phyloP scores from a whole-genome alignment of 2,888 invertebrate species.

The Pristionchus fissidentatus region DNA sequence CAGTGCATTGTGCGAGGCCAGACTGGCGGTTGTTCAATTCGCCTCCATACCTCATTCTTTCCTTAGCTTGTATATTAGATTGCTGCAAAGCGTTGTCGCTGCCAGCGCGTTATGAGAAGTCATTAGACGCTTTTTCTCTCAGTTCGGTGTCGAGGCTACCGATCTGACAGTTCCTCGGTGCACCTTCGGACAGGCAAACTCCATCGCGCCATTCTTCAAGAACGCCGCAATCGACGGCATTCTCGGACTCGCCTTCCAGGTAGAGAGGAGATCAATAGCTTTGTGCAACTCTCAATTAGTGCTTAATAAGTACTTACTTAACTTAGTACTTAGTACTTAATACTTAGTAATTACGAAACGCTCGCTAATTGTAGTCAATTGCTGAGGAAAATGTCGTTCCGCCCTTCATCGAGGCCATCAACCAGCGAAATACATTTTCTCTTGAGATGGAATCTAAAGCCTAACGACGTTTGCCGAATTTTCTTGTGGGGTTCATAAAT shows the following conservation, averaged over 20 bases:
- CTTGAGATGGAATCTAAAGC: too few relatives aligned
- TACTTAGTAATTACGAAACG: background rate
- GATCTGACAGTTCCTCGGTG: slow-evolving; percentile 60
- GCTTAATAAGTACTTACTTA: too few relatives aligned
- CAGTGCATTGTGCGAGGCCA: too few relatives aligned
- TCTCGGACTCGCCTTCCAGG: slow-evolving; percentile 65
- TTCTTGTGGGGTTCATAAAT: too few relatives aligned
- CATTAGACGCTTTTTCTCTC: too few relatives aligned
- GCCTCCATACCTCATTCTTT: too few relatives aligned
- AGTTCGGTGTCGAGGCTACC: slow-evolving; percentile 58
- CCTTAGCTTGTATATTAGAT: too few relatives aligned
- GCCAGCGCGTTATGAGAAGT: too few relatives aligned
- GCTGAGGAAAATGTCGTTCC: slow-evolving; percentile 92
- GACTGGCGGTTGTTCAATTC: background rate
- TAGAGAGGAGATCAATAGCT: background rate
- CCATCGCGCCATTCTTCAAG: slow-evolving; percentile 60
- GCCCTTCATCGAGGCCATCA: slow-evolving; percentile 91
- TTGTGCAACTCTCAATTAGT: too few relatives aligned
- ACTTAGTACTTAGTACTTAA: background rate
- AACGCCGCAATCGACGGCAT: slow-evolving; percentile 66
- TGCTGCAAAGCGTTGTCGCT: too few relatives aligned
- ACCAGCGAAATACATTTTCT: too few relatives aligned
- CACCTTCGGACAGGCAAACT: slow-evolving; percentile 61
- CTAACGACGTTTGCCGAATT: too few relatives aligned
- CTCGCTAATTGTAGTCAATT: slow-evolving; percentile 81